phyloP scores from a whole-genome alignment of 2,888 invertebrate genomes.

The Caenorhabditis becei region DNA sequence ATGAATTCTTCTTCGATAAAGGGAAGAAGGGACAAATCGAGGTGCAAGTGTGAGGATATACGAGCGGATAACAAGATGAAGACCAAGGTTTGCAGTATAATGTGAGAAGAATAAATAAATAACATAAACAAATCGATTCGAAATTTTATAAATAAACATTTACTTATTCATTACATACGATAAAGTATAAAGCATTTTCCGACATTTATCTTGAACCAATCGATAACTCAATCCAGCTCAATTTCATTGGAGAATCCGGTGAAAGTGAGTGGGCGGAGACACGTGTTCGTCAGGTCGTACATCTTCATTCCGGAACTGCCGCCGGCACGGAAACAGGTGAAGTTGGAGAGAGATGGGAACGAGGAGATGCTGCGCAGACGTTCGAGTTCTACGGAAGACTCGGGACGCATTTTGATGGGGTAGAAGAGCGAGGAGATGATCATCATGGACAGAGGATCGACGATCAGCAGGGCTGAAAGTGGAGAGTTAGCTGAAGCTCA shows the following conservation, averaged over 20 bases:
- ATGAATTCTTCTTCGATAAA: constrained; percentile 26
- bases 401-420: constrained; percentile 18
- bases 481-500: too few species aligned
- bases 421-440: constrained; percentile 50
- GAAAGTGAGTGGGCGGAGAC: constrained; percentile 43
- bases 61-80: constrained; percentile 67
- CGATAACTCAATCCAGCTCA: constrained; percentile 18
- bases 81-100: constrained; percentile 69
- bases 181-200: background rate
- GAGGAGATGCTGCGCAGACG: constrained; percentile 28
- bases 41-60: constrained; percentile 70
- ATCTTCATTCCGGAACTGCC: constrained; percentile 33
- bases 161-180: background rate
- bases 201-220: background rate
- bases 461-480: constrained; percentile 46
- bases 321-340: constrained; percentile 30
- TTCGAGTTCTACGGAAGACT: constrained; percentile 40
- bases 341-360: constrained; percentile 49
- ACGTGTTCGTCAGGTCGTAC: constrained; percentile 33
- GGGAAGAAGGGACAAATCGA: constrained; percentile 28
- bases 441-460: constrained; percentile 52
- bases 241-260: constrained; percentile 52
- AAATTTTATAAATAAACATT: constrained; percentile 2
- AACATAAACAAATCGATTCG: background rate
- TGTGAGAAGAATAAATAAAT: constrained; percentile 16